Evolutionary conservation across 2,797 vertebrate genomes (phyloP).

Genomic region (Platalea minor): DNA sequence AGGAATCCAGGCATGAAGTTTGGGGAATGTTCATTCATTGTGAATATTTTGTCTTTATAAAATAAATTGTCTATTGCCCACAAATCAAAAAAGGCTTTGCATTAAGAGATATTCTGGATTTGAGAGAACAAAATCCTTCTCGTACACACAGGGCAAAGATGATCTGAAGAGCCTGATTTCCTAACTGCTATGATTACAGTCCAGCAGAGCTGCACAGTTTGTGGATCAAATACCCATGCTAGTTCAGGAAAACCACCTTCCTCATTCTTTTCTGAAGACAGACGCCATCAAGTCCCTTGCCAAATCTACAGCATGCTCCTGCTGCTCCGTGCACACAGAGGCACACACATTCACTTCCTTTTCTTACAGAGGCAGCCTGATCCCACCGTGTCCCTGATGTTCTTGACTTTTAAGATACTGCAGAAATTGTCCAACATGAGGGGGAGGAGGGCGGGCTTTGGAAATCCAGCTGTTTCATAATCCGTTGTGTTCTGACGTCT

Average conservation of each 20-base stretch:
- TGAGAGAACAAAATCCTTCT: background rate
- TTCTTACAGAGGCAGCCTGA: background rate
- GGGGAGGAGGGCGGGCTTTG: background rate
- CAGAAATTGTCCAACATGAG: background rate
- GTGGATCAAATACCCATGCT: background rate
- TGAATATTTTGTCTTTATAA: background rate
- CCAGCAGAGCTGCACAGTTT: background rate
- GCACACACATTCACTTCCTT: background rate
- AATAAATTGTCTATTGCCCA: background rate
- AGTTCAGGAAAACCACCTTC: constrained; percentile 21
- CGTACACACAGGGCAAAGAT: background rate
- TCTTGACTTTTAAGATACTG: background rate
- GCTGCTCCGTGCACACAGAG: background rate
- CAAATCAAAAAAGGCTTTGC: background rate
- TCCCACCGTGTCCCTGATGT: background rate
- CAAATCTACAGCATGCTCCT: background rate
- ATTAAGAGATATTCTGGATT: background rate
- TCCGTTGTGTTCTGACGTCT: background rate
- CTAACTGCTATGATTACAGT: background rate
- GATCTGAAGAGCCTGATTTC: background rate
- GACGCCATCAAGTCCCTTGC: background rate
- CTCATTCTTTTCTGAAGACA: background rate
- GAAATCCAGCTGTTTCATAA: background rate
- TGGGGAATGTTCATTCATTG: background rate
- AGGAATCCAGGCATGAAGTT: background rate